Evolutionary conservation across 2,113 vertebrate genomes (phyloP).

Genomic region (Macroglossus sobrinus): DNA sequence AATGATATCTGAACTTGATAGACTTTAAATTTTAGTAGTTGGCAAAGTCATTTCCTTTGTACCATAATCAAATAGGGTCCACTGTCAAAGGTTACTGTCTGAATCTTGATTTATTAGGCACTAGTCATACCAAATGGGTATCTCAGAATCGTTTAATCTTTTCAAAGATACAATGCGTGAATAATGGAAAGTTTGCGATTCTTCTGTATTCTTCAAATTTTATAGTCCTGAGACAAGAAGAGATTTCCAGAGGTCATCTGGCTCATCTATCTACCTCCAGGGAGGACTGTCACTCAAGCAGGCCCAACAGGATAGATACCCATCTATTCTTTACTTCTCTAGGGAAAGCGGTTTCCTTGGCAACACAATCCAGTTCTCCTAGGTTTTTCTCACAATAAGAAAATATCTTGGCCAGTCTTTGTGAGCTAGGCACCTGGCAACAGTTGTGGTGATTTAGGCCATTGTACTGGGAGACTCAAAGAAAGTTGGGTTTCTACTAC

Average conservation of each 20-base stretch:
- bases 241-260: slow-evolving; percentile 54
- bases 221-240: not conserved
- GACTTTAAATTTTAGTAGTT: slow-evolving; percentile 1
- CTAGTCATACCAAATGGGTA: not conserved
- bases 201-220: slow-evolving; percentile 46
- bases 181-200: slow-evolving; percentile 44
- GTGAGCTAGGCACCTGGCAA: slow-evolving; percentile 62
- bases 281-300: slow-evolving; percentile 50
- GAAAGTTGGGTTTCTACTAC: not conserved
- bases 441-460: slow-evolving; percentile 58
- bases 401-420: slow-evolving; percentile 57
- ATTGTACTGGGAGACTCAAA: not conserved
- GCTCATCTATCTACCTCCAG: slow-evolving; percentile 58
- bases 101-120: slow-evolving; percentile 36
- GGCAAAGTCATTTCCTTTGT: slow-evolving; percentile 25
- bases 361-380: slow-evolving; percentile 55
- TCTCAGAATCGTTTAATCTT: slow-evolving; percentile 23
- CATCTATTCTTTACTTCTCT: slow-evolving; percentile 64
- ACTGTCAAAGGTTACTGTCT: slow-evolving; percentile 1
- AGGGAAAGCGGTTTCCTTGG: slow-evolving; percentile 63
- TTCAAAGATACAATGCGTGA: slow-evolving; percentile 43
- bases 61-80: not conserved
- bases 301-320: slow-evolving; percentile 44
- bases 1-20: slow-evolving; percentile 14
- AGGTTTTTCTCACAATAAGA: slow-evolving; percentile 54